A percentile compares a stretch with the other conserved stretches of the same genome.
phyloP scores from a whole-genome alignment of 2,113 vertebrate species.

The Kryptolebias marmoratus region DNA sequence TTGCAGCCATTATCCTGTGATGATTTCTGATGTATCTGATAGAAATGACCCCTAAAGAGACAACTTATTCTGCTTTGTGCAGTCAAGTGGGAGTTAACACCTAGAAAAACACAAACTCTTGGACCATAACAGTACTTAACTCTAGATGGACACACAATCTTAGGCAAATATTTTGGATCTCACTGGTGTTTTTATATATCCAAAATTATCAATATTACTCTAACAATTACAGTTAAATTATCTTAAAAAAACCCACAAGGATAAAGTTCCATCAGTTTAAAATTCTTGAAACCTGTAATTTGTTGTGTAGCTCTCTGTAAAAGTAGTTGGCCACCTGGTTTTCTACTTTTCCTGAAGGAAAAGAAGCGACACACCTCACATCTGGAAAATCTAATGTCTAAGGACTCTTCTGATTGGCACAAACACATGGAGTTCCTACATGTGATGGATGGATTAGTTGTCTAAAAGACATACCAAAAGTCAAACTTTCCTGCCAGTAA shows the following conservation, averaged over 20 bases:
- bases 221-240: background rate
- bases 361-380: background rate
- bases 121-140: too few species aligned
- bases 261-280: background rate
- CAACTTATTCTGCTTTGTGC: too few species aligned
- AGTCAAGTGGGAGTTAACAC: too few species aligned
- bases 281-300: background rate
- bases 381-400: background rate
- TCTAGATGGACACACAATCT: too few species aligned
- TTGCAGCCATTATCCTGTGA: too few species aligned
- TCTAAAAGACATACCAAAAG: background rate
- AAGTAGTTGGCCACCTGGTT: background rate
- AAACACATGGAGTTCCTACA: background rate
- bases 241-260: fast-evolving
- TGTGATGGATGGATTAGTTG: background rate
- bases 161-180: too few species aligned
- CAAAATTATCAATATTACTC: too few species aligned
- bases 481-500: background rate
- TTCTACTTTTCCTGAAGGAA: background rate
- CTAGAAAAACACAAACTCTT: too few species aligned
- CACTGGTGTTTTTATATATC: too few species aligned
- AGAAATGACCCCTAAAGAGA: too few species aligned
- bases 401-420: background rate
- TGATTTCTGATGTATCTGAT: too few species aligned
- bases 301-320: background rate